Evolutionary conservation across 2,888 invertebrate species (phyloP).

Genomic region (Cantharis rustica): DNA sequence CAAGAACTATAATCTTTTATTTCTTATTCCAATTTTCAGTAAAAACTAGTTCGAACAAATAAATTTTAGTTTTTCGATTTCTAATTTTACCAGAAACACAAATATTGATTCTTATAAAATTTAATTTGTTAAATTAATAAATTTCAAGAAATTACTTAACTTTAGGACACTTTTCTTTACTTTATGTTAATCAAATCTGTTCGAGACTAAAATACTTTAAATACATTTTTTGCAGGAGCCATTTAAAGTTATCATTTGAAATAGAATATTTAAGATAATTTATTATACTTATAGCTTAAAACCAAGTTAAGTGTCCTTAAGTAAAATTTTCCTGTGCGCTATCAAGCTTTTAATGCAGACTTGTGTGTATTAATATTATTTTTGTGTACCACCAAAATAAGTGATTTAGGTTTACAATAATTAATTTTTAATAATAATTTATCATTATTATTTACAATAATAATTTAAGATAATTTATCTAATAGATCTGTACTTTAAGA

Average conservation of each 20-base stretch:
- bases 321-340: not conserved
- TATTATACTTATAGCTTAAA: not conserved
- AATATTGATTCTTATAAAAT: not conserved
- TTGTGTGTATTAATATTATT: not conserved
- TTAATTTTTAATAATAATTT: too few species aligned
- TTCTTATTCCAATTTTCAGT: not conserved
- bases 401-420: too few species aligned
- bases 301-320: not conserved
- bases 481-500: not conserved
- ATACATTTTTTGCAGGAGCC: not conserved
- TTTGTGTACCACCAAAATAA: not conserved
- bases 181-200: too few species aligned
- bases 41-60: not conserved
- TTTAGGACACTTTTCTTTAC: not conserved
- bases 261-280: not conserved
- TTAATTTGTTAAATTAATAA: not conserved
- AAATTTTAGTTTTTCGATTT: not conserved
- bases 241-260: not conserved
- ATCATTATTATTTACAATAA: too few species aligned
- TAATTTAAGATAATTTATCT: too few species aligned
- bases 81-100: not conserved
- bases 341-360: not conserved
- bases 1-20: too few species aligned
- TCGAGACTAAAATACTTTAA: too few species aligned
- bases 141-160: not conserved